Conservation (phyloP, 2,888 invertebrate species). For the Oeneis ivallda region DNA sequence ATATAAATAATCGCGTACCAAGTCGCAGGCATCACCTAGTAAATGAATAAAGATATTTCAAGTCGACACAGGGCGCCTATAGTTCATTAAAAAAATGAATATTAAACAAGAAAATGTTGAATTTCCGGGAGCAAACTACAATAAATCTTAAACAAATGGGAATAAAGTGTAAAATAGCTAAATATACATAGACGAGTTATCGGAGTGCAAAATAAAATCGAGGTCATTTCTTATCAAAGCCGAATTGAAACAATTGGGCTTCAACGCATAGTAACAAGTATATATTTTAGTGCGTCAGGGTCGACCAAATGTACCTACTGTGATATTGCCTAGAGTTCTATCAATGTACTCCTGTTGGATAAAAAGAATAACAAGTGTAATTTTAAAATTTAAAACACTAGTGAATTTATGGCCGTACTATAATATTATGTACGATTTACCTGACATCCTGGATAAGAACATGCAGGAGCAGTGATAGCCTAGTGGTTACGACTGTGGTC, state of each 20-base stretch:
- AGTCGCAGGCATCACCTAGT: too few species aligned
- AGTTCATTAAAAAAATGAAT: not conserved
- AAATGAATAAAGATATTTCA: not conserved
- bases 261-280: slow-evolving; percentile 28
- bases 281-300: slow-evolving; percentile 37
- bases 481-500: too few species aligned
- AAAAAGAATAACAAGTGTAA: not conserved
- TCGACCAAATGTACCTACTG: slow-evolving; percentile 4
- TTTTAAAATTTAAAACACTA: too few species aligned
- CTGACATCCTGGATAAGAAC: too few species aligned
- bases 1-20: too few species aligned
- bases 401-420: too few species aligned
- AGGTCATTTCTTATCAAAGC: slow-evolving; percentile 40
- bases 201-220: slow-evolving; percentile 37
- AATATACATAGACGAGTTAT: slow-evolving; percentile 5
- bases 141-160: not conserved
- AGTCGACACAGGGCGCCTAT: not conserved
- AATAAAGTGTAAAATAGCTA: slow-evolving; percentile 12
- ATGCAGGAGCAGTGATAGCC: too few species aligned
- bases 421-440: too few species aligned
- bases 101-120: not conserved
- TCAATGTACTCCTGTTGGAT: not conserved
- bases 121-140: not conserved
- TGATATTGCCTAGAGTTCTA: not conserved
- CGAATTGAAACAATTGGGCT: slow-evolving; percentile 41